Conservation (phyloP, 1,140 invertebrate genomes). For the Tetramorium parvispinum region DNA sequence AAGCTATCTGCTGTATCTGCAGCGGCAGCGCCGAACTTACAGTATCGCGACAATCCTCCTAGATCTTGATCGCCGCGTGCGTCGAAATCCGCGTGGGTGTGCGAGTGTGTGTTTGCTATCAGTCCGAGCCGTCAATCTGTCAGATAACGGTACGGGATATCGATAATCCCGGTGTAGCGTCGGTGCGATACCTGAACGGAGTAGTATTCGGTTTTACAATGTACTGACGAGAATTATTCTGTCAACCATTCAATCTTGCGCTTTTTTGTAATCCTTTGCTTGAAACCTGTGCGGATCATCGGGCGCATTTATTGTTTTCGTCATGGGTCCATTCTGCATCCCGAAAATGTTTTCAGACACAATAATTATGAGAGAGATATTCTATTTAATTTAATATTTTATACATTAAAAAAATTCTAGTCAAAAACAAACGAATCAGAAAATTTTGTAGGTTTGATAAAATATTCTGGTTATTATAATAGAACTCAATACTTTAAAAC, state of each 20-base stretch:
- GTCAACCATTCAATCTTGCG: background rate
- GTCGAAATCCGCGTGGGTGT: background rate
- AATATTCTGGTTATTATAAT: too few relatives aligned
- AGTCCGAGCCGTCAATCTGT: constrained; percentile 12
- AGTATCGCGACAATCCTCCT: constrained; percentile 37
- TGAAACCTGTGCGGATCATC: background rate
- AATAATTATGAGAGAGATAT: too few relatives aligned
- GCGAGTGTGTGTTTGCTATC: background rate
- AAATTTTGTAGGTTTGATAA: too few relatives aligned
- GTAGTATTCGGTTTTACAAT: constrained; percentile 9
- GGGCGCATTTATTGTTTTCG: background rate
- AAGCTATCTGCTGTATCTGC: constrained; percentile 63
- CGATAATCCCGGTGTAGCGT: background rate
- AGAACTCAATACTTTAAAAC: too few relatives aligned
- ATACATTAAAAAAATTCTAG: too few relatives aligned
- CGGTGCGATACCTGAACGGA: background rate
- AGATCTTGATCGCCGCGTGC: constrained; percentile 9
- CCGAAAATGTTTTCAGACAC: background rate
- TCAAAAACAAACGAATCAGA: too few relatives aligned
- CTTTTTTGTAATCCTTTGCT: background rate
- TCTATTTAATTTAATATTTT: too few relatives aligned
- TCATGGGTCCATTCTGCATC: background rate
- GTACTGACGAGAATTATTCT: constrained; percentile 1
- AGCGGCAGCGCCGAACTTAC: constrained; percentile 40
- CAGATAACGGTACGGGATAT: background rate